Percentiles rank a stretch among this genome's conserved stretches.
These are phyloP conservation scores for Drosophila merina DNA, from an alignment of 2,888 invertebrate genomes.

Conservation along the genomic window DNA sequence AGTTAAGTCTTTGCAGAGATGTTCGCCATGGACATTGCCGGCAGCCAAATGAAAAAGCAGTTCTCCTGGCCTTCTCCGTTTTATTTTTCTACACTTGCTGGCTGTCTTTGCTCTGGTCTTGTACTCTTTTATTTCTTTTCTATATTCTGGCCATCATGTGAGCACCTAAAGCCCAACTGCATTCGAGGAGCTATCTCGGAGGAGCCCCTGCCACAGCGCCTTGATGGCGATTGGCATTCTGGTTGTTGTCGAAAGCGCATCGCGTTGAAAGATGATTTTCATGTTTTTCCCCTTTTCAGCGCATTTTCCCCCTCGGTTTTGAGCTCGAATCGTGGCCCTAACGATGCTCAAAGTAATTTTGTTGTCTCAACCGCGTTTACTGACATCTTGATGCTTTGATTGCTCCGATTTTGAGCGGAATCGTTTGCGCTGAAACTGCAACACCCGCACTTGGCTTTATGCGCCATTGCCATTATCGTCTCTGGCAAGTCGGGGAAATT, in stretches of 20 bases:
- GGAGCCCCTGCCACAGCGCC: slow-evolving; percentile 33
- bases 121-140: slow-evolving; percentile 30
- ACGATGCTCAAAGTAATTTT: slow-evolving; percentile 73
- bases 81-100: slow-evolving; percentile 35
- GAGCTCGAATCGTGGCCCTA: slow-evolving; percentile 56
- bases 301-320: slow-evolving; percentile 12
- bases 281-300: slow-evolving; percentile 64
- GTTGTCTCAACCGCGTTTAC: slow-evolving; percentile 72
- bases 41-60: slow-evolving; percentile 68
- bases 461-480: slow-evolving; percentile 61
- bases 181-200: not conserved
- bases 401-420: slow-evolving; percentile 76
- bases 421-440: slow-evolving; percentile 60
- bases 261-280: slow-evolving; percentile 79
- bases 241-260: slow-evolving; percentile 46
- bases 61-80: slow-evolving; percentile 11
- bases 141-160: slow-evolving; percentile 53
- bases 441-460: slow-evolving; percentile 61
- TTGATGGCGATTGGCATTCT: slow-evolving; percentile 42
- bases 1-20: slow-evolving; percentile 55
- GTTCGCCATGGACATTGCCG: slow-evolving; percentile 65
- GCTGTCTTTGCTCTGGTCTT: slow-evolving; percentile 36
- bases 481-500: slow-evolving; percentile 64
- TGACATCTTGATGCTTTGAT: slow-evolving; percentile 75
- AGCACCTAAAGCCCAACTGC: slow-evolving; percentile 21